Base-by-base conservation (phyloP, 2,113 vertebrate genomes). In the Cygnus buccinator region DNA sequence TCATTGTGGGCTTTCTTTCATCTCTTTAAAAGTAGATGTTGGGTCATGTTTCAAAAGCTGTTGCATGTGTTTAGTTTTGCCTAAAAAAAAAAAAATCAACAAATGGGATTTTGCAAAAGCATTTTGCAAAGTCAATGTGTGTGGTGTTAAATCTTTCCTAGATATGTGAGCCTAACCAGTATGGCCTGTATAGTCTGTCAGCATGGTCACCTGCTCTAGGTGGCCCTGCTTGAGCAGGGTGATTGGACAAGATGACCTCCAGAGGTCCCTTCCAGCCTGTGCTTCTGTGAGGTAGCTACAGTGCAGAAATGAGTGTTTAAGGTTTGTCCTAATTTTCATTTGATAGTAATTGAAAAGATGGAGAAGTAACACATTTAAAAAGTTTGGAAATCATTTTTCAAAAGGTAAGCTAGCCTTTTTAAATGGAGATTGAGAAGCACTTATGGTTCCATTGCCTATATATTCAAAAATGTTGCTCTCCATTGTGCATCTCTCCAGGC, bases 151-250 rank as follows among this genome's bases (percentile, higher is more conserved):
- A 43, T n/a, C 7, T 55, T 39, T 35, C 17, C 28, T 43, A 0
- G 44, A 5, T 76, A 33, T 50, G 5, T 44, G 35, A 90, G 21
- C 44, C 39, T 61, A 5, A 20, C 58, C 16, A 55, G 17, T 37
- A 14, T 20, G 29, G n/a, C 8, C 52, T 12, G 1, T 0, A 0
- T 28, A n/a, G 13, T 46, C 18, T 48, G 16, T 17, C 25, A 48
- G 15, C 20, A 6, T 44, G 4, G 46, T 44, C n/a, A 52, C 18
- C 2, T 4, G 25, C 43, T 89, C n/a, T 28, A 33, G 31, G 15
- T 86, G 54, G 15, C 43, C 37, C 39, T 76, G 16, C 35, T 43
- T 61, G 59, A 89, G 4, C 31, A 25, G 44, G 16, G 33, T 66
- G 33, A 11, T 58, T 66, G 71, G 19, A 39, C 37, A 62, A 22